Evolutionary conservation across 2,888 invertebrate genomes (phyloP).

Genomic region (Heteromyza rotundicornis): DNA sequence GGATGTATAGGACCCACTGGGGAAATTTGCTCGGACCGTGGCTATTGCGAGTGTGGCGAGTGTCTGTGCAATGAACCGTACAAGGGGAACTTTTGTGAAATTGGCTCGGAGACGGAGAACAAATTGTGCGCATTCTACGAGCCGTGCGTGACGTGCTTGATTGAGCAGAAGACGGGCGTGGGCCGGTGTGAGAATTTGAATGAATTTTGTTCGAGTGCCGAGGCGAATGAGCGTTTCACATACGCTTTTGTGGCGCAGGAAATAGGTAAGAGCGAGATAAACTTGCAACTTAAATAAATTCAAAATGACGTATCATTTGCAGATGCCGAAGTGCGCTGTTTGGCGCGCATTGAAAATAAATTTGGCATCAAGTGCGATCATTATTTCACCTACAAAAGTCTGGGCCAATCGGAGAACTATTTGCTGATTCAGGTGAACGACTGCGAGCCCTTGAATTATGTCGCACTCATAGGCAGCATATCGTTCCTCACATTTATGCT

Average conservation of each 20-base stretch:
- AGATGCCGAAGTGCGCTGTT: slow-evolving; percentile 44
- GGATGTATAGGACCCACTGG: slow-evolving; percentile 67
- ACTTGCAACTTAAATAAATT: background rate
- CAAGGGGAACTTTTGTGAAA: slow-evolving; percentile 57
- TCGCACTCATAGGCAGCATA: slow-evolving; percentile 54
- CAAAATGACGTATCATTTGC: slow-evolving; percentile 3
- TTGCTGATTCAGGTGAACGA: slow-evolving; percentile 45
- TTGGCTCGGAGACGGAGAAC: slow-evolving; percentile 49
- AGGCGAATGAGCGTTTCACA: slow-evolving; percentile 42
- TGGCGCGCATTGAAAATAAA: slow-evolving; percentile 50
- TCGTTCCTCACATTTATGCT: slow-evolving; percentile 63
- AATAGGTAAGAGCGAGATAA: slow-evolving; percentile 31
- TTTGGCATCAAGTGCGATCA: slow-evolving; percentile 54
- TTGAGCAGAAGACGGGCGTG: slow-evolving; percentile 45
- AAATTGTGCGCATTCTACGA: slow-evolving; percentile 58
- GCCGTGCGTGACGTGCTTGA: slow-evolving; percentile 57
- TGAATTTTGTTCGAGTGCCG: slow-evolving; percentile 47
- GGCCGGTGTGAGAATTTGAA: slow-evolving; percentile 44
- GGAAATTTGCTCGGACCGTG: slow-evolving; percentile 73
- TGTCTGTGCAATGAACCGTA: slow-evolving; percentile 51
- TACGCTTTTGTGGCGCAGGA: slow-evolving; percentile 46
- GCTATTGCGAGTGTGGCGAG: slow-evolving; percentile 77
- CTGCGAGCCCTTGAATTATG: slow-evolving; percentile 45
- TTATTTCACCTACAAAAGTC: slow-evolving; percentile 49
- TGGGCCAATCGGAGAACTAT: slow-evolving; percentile 40